Evolutionary conservation across 2,797 vertebrate species (phyloP).

Genomic region (Tokudaia muenninki): DNA sequence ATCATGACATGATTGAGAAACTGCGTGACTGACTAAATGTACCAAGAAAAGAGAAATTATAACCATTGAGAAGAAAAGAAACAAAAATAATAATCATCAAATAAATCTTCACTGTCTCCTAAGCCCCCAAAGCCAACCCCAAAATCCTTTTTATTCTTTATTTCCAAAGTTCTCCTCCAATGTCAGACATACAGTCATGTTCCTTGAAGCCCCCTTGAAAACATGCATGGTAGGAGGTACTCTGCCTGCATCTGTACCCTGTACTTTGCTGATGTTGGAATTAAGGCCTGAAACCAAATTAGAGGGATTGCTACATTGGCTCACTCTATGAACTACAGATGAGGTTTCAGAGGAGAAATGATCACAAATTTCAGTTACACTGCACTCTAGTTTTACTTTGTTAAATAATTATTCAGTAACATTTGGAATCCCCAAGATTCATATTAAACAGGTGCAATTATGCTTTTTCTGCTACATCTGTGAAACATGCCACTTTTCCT

Average conservation of each 20-base stretch:
- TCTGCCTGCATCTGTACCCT: background rate
- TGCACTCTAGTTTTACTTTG: constrained; percentile 57
- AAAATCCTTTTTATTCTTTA: background rate
- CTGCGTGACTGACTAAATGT: too few species aligned
- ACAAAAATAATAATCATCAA: background rate
- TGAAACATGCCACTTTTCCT: constrained; percentile 64
- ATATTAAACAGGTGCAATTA: constrained; percentile 73
- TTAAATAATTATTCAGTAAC: constrained; percentile 74
- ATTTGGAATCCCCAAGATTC: constrained; percentile 70
- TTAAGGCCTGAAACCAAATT: accelerated
- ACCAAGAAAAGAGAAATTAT: background rate
- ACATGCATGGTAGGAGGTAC: background rate
- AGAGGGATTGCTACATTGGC: background rate
- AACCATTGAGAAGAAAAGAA: background rate
- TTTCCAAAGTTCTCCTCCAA: background rate
- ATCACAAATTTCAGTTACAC: constrained; percentile 46
- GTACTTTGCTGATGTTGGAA: background rate
- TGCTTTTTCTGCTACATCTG: constrained; percentile 60
- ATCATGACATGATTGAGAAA: background rate
- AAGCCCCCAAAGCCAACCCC: too few species aligned
- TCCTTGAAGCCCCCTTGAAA: background rate
- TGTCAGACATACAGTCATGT: background rate
- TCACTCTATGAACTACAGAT: background rate
- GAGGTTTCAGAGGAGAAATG: constrained; percentile 52
- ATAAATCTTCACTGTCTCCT: background rate